Percentiles rank a stretch among this genome's conserved stretches.
Conservation (phyloP, 1,140 invertebrate species). For the Coptotermes formosanus region DNA sequence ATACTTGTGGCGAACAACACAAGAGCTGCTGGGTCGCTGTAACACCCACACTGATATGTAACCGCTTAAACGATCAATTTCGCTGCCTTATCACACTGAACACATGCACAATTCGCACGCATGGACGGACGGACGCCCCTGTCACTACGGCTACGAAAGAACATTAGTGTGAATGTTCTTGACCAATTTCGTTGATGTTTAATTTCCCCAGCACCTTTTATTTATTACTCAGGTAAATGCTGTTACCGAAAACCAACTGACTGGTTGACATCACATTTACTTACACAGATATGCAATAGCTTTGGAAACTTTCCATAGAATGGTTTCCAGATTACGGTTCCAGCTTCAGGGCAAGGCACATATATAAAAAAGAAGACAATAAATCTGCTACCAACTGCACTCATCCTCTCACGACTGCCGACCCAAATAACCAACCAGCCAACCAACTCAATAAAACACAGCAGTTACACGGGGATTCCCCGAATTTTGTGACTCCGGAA, state of each 20-base stretch:
- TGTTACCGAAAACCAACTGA: not conserved
- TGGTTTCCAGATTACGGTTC: not conserved
- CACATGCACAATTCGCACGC: not conserved
- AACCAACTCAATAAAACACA: no score
- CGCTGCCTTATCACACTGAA: not conserved
- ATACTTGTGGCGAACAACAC: not conserved
- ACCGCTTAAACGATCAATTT: not conserved
- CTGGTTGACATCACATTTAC: not conserved
- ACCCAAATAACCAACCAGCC: no score
- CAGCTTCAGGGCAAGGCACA: not conserved
- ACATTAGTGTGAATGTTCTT: not conserved
- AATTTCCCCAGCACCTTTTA: not conserved
- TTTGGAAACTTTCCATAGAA: no score
- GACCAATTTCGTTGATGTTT: not conserved
- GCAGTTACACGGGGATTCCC: no score
- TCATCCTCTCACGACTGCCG: no score
- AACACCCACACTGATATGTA: not conserved
- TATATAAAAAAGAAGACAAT: not conserved
- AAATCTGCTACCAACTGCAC: not conserved
- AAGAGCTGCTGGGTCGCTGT: not conserved
- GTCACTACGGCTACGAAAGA: not conserved
- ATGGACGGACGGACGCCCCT: not conserved
- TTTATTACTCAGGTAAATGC: not conserved
- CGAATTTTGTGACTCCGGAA: no score
- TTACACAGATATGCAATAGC: not conserved